Evolutionary conservation across 1,140 invertebrate genomes (phyloP).

Genomic region (Neuroterus valhalla): DNA sequence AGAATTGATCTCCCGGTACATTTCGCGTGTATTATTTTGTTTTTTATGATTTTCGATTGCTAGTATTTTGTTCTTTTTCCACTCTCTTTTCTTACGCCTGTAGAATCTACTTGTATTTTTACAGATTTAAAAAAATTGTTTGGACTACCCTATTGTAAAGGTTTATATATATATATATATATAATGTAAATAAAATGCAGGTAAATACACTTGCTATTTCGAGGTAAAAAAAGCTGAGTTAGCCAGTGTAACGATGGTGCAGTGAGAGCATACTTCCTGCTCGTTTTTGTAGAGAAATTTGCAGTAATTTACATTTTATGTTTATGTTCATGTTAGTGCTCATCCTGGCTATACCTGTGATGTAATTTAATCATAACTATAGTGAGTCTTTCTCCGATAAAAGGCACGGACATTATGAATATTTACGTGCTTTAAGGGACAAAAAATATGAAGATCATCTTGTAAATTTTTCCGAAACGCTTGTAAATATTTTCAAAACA

Average conservation of each 20-base stretch:
- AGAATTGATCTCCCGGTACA: too few relatives aligned
- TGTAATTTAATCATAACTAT: constrained; percentile 51
- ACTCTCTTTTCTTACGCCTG: too few relatives aligned
- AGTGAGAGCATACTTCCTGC: neutral
- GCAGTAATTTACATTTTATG: neutral
- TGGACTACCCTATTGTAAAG: too few relatives aligned
- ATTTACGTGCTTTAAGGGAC: neutral
- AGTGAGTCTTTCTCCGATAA: constrained; percentile 8
- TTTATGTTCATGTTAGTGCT: constrained; percentile 39
- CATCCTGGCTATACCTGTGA: constrained; percentile 40
- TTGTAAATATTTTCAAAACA: neutral
- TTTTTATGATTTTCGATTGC: too few relatives aligned
- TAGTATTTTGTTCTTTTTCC: too few relatives aligned
- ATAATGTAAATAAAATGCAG: neutral
- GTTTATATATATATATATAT: neutral
- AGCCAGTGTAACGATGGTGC: neutral
- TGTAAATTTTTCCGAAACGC: neutral
- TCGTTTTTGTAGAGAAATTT: neutral
- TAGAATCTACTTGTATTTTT: too few relatives aligned
- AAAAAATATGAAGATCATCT: neutral
- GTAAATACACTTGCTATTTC: constrained; percentile 8
- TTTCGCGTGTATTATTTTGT: too few relatives aligned
- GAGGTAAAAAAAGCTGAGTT: neutral
- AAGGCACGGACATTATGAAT: neutral
- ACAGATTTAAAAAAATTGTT: too few relatives aligned